These are phyloP conservation scores for Drosophila parthenogenetica DNA, from an alignment of 2,888 invertebrate species.

Conservation along the genomic window DNA sequence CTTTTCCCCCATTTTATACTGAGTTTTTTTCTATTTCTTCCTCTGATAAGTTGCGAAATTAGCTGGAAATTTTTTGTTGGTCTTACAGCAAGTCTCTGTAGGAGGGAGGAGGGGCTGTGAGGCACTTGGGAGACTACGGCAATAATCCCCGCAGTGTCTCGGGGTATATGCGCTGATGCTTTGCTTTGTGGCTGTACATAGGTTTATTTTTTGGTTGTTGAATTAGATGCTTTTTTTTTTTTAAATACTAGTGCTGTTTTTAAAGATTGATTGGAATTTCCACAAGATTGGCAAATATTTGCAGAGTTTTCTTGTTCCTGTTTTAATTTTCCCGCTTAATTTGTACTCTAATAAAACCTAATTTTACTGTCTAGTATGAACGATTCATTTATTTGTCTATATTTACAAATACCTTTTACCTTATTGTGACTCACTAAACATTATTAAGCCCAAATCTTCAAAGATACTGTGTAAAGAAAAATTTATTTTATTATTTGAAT, in stretches of 20 bases:
- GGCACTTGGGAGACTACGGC: background rate
- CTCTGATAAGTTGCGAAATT: slow-evolving; percentile 40
- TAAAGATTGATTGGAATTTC: background rate
- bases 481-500: no score
- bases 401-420: no score
- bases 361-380: background rate
- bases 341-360: background rate
- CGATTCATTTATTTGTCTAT: background rate
- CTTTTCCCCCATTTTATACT: slow-evolving; percentile 32
- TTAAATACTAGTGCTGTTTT: no score
- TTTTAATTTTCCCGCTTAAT: background rate
- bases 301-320: background rate
- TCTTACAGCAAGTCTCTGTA: background rate
- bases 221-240: no score
- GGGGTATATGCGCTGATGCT: slow-evolving; percentile 11
- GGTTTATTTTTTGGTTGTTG: background rate
- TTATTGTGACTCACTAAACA: no score
- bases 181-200: background rate
- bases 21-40: slow-evolving; percentile 8
- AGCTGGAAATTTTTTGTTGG: slow-evolving; percentile 27
- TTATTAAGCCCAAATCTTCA: no score
- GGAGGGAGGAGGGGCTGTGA: background rate
- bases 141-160: slow-evolving; percentile 15
- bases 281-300: slow-evolving; percentile 2
- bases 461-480: no score